Base-by-base conservation (phyloP, 2,113 vertebrate species). In the Danio rerio region DNA sequence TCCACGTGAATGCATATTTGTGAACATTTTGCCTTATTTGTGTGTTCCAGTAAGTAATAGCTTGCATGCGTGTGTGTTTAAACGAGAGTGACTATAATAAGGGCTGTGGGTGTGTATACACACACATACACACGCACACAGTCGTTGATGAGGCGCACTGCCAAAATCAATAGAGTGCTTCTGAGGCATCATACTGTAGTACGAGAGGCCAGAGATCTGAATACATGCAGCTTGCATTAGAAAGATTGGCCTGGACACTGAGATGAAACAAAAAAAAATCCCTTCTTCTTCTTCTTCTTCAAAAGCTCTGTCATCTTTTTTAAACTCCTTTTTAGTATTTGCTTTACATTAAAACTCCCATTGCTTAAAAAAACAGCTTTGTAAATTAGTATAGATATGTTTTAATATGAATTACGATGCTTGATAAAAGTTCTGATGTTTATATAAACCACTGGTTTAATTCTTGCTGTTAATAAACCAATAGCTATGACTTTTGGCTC, bases 101-200 rank as follows among this genome's bases (percentile, higher is more conserved):
- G 8, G 40, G n/a, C 5, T 5, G 15, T 45, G 59, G 31, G 52
- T 81, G 56, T 55, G 0, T 56, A 66, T 78, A 83, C 69, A 84
- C 65, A 86, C 78, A 80, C 72, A 81, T 82, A 52, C 49, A 66
- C 81, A 82, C 70, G 84, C 65, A 85, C 78, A 80, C 72, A 81
- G 82, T 84, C 81, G 82, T 84, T 84, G 74, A 77, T 62, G 66
- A 86, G 88, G 88, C 89, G 81, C 81, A 85, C 87, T 91, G 91
- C 92, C 86, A 92, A 74, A 92, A 92, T 92, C 93, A 89, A 92
- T 94, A 92, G 21, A 88, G 74, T 85, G 84, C 89, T 90, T 91
- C 90, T 89, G 91, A 89, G 90, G 87, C 88, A 88, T 90, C 84
- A 85, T 74, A 81, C 88, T 86, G 88, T 88, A 87, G 87, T 89